phyloP scores from a whole-genome alignment of 2,797 vertebrate genomes.

The Siniperca obscura region DNA sequence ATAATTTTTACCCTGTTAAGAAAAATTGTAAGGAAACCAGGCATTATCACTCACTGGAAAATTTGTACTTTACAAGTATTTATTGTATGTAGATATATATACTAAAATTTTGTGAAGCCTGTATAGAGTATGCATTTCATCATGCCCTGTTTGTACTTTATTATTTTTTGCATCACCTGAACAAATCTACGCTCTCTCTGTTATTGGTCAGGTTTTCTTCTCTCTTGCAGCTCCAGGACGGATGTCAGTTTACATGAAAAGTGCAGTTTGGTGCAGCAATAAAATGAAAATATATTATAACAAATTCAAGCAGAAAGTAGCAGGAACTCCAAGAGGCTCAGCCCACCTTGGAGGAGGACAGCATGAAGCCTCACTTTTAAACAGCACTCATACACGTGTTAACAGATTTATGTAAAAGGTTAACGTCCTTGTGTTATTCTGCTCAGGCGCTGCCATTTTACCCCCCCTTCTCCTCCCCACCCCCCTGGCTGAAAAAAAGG shows the following conservation, averaged over 20 bases:
- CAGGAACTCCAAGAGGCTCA: not conserved
- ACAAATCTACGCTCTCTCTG: not conserved
- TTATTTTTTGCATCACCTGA: not conserved
- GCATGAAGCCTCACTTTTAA: constrained; percentile 67
- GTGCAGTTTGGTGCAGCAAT: not conserved
- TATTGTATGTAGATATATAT: not conserved
- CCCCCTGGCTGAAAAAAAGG: constrained; percentile 53
- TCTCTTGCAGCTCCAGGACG: not conserved
- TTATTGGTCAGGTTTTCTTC: not conserved
- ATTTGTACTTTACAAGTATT: not conserved
- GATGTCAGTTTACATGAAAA: not conserved
- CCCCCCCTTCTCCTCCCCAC: constrained; percentile 60
- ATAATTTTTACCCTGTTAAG: too few relatives aligned
- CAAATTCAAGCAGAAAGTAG: not conserved
- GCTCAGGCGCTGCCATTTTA: constrained; percentile 96
- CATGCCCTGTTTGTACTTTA: not conserved
- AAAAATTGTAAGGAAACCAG: not conserved
- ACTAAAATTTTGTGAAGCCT: not conserved
- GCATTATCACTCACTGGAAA: not conserved
- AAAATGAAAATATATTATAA: not conserved
- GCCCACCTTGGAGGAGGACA: constrained; percentile 39
- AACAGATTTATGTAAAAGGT: constrained; percentile 93
- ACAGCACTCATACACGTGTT: constrained; percentile 82
- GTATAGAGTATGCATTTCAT: not conserved
- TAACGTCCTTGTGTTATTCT: constrained; percentile 93